These are phyloP conservation scores for Pachyseris speciosa DNA, from an alignment of 64 coral and sea anemone species.

Conservation along the genomic window DNA sequence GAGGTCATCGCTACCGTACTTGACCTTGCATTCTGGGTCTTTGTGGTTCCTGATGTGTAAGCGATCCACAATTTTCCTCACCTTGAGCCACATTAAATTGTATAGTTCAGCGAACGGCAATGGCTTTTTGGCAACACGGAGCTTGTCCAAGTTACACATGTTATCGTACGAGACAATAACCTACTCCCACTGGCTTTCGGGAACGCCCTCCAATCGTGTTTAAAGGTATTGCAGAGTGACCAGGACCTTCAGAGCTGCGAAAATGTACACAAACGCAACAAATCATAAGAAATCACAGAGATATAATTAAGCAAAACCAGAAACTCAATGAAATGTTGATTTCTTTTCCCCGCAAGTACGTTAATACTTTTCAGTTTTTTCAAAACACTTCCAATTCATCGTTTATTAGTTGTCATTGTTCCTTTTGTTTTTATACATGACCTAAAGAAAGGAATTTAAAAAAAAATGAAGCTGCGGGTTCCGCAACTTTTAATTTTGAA, in stretches of 20 bases:
- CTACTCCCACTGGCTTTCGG: background rate
- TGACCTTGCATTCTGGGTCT: slow-evolving; percentile 20
- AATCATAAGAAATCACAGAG: no score
- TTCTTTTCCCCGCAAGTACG: no score
- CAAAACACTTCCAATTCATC: no score
- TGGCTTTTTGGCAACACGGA: background rate
- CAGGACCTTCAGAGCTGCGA: slow-evolving; percentile 29
- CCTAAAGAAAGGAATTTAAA: no score
- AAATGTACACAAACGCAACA: no score
- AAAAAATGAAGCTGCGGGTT: no score
- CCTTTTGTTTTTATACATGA: no score
- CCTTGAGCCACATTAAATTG: slow-evolving; percentile 4
- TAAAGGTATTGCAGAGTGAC: background rate
- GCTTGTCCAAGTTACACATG: slow-evolving; percentile 20
- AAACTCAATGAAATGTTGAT: no score
- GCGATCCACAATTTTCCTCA: slow-evolving; percentile 10
- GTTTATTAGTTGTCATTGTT: no score
- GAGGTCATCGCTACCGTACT: background rate
- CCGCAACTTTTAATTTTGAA: no score
- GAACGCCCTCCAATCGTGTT: background rate
- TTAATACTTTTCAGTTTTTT: no score
- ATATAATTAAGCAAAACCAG: no score
- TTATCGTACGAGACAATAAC: slow-evolving; percentile 12
- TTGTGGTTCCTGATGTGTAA: slow-evolving; percentile 38
- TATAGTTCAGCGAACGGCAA: slow-evolving; percentile 2